phyloP scores from a whole-genome alignment of 2,113 vertebrate genomes.

The Dasyurus viverrinus region DNA sequence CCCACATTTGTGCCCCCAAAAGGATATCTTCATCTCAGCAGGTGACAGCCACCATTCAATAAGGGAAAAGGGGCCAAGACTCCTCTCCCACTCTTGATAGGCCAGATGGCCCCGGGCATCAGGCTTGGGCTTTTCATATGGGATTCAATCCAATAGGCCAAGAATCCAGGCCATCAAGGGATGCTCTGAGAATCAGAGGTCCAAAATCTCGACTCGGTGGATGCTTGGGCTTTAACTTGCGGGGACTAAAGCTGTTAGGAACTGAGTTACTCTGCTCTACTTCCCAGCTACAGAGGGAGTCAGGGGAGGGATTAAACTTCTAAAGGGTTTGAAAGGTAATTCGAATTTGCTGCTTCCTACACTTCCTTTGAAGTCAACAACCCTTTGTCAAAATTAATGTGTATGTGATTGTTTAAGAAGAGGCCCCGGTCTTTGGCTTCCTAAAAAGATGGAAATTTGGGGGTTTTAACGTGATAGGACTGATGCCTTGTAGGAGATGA shows the following conservation, averaged over 20 bases:
- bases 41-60: not conserved
- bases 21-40: not conserved
- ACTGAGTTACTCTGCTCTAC: not conserved
- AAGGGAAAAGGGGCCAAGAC: not conserved
- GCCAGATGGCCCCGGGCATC: not conserved
- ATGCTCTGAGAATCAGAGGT: not conserved
- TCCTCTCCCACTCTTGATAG: not conserved
- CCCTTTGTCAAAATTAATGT: too few species aligned
- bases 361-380: not conserved
- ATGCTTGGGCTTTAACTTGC: not conserved
- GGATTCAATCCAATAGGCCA: not conserved
- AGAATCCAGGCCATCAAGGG: not conserved
- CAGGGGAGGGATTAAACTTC: too few species aligned
- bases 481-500: not conserved
- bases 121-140: fast-evolving
- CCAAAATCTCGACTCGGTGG: not conserved
- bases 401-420: too few species aligned
- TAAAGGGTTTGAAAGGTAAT: not conserved
- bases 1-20: not conserved
- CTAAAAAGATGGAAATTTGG: too few species aligned
- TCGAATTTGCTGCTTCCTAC: fast-evolving
- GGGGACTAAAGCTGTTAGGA: not conserved
- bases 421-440: too few species aligned
- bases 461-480: not conserved
- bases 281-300: not conserved